Conservation (phyloP, 1,140 invertebrate species). For the Paralvinella palmiformis region DNA sequence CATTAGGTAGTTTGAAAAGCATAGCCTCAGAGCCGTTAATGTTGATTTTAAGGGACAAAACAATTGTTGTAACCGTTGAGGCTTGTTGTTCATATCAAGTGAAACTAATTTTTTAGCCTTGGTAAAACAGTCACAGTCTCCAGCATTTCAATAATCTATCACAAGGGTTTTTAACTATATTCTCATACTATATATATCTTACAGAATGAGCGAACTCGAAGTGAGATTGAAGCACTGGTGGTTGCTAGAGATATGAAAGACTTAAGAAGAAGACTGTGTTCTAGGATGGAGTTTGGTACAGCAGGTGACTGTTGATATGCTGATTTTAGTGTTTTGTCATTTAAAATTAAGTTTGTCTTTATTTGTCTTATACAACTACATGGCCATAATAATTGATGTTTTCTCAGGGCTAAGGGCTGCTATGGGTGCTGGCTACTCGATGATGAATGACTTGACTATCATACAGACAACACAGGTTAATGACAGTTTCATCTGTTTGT, state of each 20-base stretch:
- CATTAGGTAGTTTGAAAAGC: too few species aligned
- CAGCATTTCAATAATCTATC: too few species aligned
- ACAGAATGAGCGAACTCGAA: slow-evolving; percentile 53
- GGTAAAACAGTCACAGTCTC: too few species aligned
- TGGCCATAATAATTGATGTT: slow-evolving; percentile 10
- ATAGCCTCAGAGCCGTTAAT: too few species aligned
- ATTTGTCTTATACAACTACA: neutral
- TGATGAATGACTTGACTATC: slow-evolving; percentile 96
- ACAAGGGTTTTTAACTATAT: too few species aligned
- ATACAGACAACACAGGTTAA: slow-evolving; percentile 82
- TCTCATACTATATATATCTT: too few species aligned
- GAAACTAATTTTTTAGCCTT: too few species aligned
- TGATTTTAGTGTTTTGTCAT: neutral
- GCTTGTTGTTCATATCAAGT: too few species aligned
- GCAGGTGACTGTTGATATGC: slow-evolving; percentile 57
- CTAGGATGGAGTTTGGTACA: slow-evolving; percentile 77
- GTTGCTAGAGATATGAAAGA: slow-evolving; percentile 51
- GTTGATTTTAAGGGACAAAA: too few species aligned
- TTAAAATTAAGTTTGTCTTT: neutral
- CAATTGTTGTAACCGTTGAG: too few species aligned
- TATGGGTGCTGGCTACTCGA: slow-evolving; percentile 87
- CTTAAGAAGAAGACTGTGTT: slow-evolving; percentile 58
- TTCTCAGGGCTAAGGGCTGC: slow-evolving; percentile 68
- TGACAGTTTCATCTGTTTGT: neutral
- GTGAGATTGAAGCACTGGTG: slow-evolving; percentile 56